Base-by-base conservation (phyloP, 2,113 vertebrate species). In the Aspidoscelis tigris region DNA sequence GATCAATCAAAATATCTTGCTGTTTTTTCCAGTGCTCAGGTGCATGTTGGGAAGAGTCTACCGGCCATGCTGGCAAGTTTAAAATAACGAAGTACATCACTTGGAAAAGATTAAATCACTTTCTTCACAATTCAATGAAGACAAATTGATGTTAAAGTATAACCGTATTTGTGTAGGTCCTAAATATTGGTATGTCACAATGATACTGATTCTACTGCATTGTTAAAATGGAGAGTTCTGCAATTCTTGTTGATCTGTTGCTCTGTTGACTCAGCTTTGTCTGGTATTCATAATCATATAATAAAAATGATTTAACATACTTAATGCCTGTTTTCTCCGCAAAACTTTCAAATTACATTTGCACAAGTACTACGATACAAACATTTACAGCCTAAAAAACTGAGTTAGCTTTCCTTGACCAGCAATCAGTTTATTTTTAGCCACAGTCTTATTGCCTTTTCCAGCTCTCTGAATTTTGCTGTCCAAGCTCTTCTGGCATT, bases 11-110 rank as follows among this genome's bases (percentile, higher is more conserved):
- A 90, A 58, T 1, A 33, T 79, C 47, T 11, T 64, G 11, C 0
- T 86, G 81, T n/a, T 61, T 8, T 58, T 41, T 86, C 2, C 78
- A 99, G 98, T 98, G 91, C 96, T 99, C 91, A 96, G 98, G 61
- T 99, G 98, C 84, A 99, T 99, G 98, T 96, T 99, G 84, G 98
- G 98, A 93, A 95, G 98, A 97, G 98, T 99, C 76, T 99, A 99
- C 88, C 95, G 98, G 90, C 98, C 98, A 75, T 99, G 98, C 92
- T 99, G 97, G 98, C 95, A 97, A 92, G 88, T 90, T 81, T 98
- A 95, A 97, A 76, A 91, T 71, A n/a, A 66, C 53, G 71, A 41
- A 80, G 1, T 76, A 81, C 24, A 75, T n/a, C 76, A 83, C 80
- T 50, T 43, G 86, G 94, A 88, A 88, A 85, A 94, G 85, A 88